These are phyloP conservation scores for Chondrosia reniformis DNA, from an alignment of 37 sponge, comb jelly and placozoan species.

Conservation along the genomic window DNA sequence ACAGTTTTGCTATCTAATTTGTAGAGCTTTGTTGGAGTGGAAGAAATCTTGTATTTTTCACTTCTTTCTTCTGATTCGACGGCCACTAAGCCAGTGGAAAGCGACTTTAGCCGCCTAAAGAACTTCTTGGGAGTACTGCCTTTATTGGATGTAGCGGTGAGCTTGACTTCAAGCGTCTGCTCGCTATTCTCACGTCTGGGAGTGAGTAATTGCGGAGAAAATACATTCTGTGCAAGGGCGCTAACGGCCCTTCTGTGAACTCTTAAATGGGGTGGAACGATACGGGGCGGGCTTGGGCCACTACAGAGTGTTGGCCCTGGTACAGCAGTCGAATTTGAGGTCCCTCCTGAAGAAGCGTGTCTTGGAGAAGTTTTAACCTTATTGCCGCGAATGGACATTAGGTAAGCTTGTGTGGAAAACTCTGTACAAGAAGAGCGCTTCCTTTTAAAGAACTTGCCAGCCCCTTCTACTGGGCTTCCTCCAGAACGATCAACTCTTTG, in stretches of 20 bases:
- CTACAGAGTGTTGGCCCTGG: not conserved
- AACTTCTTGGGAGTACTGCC: not conserved
- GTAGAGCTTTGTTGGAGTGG: conserved; percentile 21
- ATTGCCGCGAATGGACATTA: conserved; percentile 16
- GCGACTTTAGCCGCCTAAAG: conserved; percentile 6
- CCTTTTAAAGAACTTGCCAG: not conserved
- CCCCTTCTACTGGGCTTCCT: too few relatives aligned
- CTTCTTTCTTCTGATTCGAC: not conserved
- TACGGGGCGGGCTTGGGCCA: not conserved
- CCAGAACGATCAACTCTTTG: not conserved
- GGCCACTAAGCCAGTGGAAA: not conserved
- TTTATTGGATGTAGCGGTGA: not conserved
- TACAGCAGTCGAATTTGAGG: not conserved
- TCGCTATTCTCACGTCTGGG: not conserved
- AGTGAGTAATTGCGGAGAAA: not conserved
- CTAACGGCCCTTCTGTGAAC: conserved; percentile 10
- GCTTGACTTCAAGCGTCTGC: not conserved
- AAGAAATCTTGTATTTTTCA: not conserved
- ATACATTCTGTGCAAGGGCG: not conserved
- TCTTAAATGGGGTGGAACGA: not conserved
- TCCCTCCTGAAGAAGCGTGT: not conserved
- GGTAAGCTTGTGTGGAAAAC: not conserved
- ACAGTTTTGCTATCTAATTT: conserved; percentile 26
- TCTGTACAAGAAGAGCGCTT: not conserved
- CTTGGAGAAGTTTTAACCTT: conserved; percentile 18